These are phyloP conservation scores for Colinus virginianus DNA, from an alignment of 2,113 vertebrate genomes.

Conservation along the genomic window DNA sequence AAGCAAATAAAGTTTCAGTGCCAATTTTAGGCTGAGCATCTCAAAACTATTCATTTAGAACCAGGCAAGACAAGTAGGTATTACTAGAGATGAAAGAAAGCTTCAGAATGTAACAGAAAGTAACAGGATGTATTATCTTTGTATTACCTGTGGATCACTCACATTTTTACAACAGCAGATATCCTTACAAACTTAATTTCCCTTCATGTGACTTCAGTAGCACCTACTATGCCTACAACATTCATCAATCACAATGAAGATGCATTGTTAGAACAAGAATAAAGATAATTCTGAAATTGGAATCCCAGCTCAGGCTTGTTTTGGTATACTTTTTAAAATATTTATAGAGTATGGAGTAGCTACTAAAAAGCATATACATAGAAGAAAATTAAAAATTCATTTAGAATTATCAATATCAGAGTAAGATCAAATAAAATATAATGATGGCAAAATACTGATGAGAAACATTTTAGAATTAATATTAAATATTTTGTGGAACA, in stretches of 20 bases:
- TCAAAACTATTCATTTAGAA: neutral
- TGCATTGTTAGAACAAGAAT: neutral
- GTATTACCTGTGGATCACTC: neutral
- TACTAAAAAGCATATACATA: neutral
- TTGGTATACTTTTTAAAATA: neutral
- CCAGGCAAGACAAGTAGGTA: neutral
- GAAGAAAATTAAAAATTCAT: neutral
- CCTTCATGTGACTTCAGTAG: neutral
- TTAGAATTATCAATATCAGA: neutral
- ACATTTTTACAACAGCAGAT: neutral
- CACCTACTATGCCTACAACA: neutral
- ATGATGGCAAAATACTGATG: neutral
- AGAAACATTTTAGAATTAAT: neutral
- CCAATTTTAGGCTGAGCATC: neutral
- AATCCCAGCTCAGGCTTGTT: neutral
- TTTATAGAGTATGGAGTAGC: neutral
- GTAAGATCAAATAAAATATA: neutral
- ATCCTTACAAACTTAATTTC: slow-evolving; percentile 31
- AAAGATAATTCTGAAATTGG: neutral
- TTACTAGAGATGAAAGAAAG: neutral
- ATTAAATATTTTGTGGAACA: neutral
- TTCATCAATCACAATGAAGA: slow-evolving; percentile 9
- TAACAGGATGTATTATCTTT: slow-evolving; percentile 19
- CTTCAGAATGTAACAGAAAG: slow-evolving; percentile 32
- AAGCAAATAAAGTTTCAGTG: slow-evolving; percentile 2